Evolutionary conservation across 2,888 invertebrate species (phyloP).

Genomic region (Apeira syringaria): DNA sequence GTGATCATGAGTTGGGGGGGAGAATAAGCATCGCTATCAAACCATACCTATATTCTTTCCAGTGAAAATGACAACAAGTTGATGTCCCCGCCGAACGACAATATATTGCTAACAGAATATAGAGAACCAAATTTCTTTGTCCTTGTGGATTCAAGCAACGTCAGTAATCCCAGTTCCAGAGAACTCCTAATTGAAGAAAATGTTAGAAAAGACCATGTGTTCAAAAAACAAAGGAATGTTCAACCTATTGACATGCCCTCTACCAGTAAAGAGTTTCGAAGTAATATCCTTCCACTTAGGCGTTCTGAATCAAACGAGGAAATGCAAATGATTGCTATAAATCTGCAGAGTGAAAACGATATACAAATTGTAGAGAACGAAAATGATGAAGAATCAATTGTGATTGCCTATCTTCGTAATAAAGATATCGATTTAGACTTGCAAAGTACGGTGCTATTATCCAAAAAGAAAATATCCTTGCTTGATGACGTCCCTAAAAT

Average conservation of each 20-base stretch:
- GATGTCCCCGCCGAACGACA: conserved; percentile 38
- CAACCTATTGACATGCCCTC: conserved; percentile 43
- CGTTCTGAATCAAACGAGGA: conserved; percentile 47
- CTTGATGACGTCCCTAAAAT: conserved; percentile 56
- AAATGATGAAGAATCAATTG: conserved; percentile 49
- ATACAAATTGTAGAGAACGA: conserved; percentile 39
- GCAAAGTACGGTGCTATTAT: conserved; percentile 40
- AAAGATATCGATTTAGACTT: conserved; percentile 40
- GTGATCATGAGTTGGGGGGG: conserved; percentile 19
- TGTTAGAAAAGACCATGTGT: conserved; percentile 32
- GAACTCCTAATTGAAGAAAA: conserved; percentile 43
- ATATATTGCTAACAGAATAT: conserved; percentile 31
- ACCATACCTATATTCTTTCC: conserved; percentile 53
- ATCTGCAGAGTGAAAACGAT: conserved; percentile 54
- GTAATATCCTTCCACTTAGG: conserved; percentile 25
- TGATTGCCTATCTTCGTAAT: conserved; percentile 53
- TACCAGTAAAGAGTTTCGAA: conserved; percentile 44
- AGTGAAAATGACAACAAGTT: conserved; percentile 51
- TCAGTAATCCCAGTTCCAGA: conserved; percentile 47
- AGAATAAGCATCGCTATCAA: conserved; percentile 43
- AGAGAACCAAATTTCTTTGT: conserved; percentile 48
- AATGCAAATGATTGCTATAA: conserved; percentile 51
- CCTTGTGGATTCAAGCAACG: conserved; percentile 47
- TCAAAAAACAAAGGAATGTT: conserved; percentile 37
- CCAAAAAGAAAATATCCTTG: conserved; percentile 52